Evolutionary conservation across 2,113 vertebrate genomes (phyloP), one percentile per base, ranked within the genome.

Genomic region (Patagioenas fasciata): DNA sequence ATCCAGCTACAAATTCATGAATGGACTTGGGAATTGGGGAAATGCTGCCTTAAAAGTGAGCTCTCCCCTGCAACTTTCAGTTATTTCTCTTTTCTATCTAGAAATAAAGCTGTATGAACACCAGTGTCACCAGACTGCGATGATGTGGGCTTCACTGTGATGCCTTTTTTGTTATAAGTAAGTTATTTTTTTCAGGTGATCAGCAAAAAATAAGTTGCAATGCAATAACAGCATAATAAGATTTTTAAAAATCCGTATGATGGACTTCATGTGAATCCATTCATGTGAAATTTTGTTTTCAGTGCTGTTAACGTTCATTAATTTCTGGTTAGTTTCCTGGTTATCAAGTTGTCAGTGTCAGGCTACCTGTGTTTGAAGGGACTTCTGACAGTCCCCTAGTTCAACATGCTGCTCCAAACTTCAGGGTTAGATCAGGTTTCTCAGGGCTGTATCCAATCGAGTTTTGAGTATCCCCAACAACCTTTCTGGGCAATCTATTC

Each of bases 191-290:
- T 29, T n/a, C 40, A 75, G n/a, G 23, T 71, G 18, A 67, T 60
- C 24, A 66, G 15, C 34, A 85, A 66, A 85, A 89, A 60, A 5
- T 25, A 51, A 4, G 1, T 51, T 23, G 24, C 8, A 5, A 6
- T 19, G 13, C 25, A 71, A 29, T 31, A 42, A 7, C 42, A 80
- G 40, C 11, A 38, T 56, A 15, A 16, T 36, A 67, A 12, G 2
- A 34, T 73, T 69, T 50, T 20, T 2, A 0, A 6, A 75, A 38
- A 42, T 6, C 17, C 44, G 1, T 71, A 16, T 26, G 8, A 24
- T 74, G 29, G 11, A 6, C 23, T 78, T 80, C 81, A 20, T 0
- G 0, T n/a, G 0, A 62, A 77, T 80, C 65, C 5, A 48, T 66
- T 88, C 5, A 9, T 42, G n/a, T 56, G 44, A 75, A 64, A 56